Evolutionary conservation across 2,113 vertebrate genomes (phyloP).

Genomic region (Lethenteron reissneri): DNA sequence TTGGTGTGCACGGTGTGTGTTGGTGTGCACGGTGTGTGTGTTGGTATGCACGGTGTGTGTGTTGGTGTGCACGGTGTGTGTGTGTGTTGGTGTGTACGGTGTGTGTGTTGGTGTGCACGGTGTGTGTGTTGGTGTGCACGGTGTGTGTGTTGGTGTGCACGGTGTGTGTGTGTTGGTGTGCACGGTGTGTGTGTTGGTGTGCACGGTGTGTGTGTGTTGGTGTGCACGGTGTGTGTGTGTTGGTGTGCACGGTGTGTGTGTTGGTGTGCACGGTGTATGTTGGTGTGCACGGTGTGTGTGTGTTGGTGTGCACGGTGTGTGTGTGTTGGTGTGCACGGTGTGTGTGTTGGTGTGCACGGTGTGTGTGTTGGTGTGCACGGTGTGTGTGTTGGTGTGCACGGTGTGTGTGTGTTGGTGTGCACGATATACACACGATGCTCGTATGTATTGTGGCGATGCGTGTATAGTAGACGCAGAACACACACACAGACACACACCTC

Average conservation of each 20-base stretch:
- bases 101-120: neutral
- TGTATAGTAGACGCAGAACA: too few species aligned
- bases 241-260: neutral
- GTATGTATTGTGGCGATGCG: too few species aligned
- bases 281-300: neutral
- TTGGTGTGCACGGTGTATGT: neutral
- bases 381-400: neutral
- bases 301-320: neutral
- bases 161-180: conserved; percentile 1
- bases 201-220: neutral
- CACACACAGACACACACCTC: too few species aligned
- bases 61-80: neutral
- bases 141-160: neutral
- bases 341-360: neutral
- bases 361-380: neutral
- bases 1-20: neutral
- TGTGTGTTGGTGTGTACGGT: neutral
- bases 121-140: too few species aligned
- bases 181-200: neutral
- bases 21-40: neutral
- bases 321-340: neutral
- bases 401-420: neutral
- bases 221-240: neutral
- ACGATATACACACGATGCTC: too few species aligned
- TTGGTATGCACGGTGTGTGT: too few species aligned